Percentiles rank a stretch among this genome's conserved stretches.
Conservation (phyloP, 30 jellyfish, hydroid and myxozoan genomes). For the Rhopilema esculentum region DNA sequence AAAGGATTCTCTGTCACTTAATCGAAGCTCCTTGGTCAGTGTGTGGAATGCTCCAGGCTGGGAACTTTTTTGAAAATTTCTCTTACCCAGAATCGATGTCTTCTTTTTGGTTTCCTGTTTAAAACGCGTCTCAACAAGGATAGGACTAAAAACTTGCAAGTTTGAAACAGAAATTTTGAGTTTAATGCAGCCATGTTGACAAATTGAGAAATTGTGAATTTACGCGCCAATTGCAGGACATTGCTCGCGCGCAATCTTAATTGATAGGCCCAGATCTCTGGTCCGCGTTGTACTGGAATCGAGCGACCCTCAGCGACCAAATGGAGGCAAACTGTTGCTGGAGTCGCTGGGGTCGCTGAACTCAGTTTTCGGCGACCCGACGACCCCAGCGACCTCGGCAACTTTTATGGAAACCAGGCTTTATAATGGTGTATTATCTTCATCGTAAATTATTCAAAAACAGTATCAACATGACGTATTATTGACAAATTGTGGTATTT, state of each 20-base stretch:
- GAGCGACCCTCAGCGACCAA: conserved; percentile 18
- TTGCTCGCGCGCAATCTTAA: conserved; percentile 16
- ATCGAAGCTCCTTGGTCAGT: neutral
- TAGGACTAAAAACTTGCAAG: conserved; percentile 15
- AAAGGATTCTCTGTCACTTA: neutral
- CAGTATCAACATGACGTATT: too few species aligned
- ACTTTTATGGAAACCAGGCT: too few species aligned
- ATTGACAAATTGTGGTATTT: too few species aligned
- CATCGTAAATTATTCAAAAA: too few species aligned
- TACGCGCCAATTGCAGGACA: conserved; percentile 14
- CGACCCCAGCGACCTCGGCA: too few species aligned
- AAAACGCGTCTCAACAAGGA: conserved; percentile 21
- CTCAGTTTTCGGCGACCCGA: too few species aligned
- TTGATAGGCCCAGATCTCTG: conserved; percentile 25
- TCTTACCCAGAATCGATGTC: conserved; percentile 8
- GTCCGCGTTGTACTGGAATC: conserved; percentile 20
- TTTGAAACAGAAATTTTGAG: neutral
- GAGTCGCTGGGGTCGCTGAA: conserved; percentile 11
- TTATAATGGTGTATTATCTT: too few species aligned
- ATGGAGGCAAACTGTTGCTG: conserved; percentile 6
- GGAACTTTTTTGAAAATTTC: neutral
- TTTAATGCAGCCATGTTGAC: conserved; percentile 14
- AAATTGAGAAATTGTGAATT: conserved; percentile 18
- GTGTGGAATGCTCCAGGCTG: neutral
- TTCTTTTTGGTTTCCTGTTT: conserved; percentile 8